Evolutionary conservation across 2,797 vertebrate species (phyloP), one percentile per base, ranked within the genome.

Genomic region (Eulemur albifrons): DNA sequence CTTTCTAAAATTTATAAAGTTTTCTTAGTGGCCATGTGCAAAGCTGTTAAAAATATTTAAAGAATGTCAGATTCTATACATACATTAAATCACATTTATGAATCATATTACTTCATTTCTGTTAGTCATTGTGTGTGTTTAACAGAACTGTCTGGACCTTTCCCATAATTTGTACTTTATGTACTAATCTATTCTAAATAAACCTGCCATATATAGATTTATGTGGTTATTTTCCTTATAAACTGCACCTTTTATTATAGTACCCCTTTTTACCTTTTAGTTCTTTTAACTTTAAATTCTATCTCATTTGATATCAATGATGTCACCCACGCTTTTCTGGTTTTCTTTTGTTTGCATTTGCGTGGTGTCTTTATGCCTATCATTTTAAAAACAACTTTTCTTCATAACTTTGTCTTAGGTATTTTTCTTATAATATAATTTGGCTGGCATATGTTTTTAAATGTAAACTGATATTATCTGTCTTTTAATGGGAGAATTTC

Each of bases 331-430:
- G 10, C 48, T 88, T 88, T 65, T n/a, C 27, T 84, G 35, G 65
- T 81, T 83, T 85, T 30, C 38, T 84, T 95, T 95, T 87, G 69
- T 40, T 86, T 79, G 32, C 57, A 79, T 90, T 73, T 59, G 35
- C 3, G 11, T 87, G 14, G 4, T 81, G 21, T 91, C 38, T 72
- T 91, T 83, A 90, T 72, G 13, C 5, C 57, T 30, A 79, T 63
- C 3, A 88, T 88, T 91, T 90, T 93, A 88, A 27, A 89, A 89
- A 32, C 14, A 79, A 91, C 45, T 13, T 82, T 90, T 90, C 32
- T 72, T 88, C 35, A 63, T 54, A 73, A 83, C 25, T 77, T 75
- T 89, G 52, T 86, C 27, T 72, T 59, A 32, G 15, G 38, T 45
- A 14, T 93, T 93, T 75, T 61, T 84, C 57, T 69, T 54, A 40